A percentile compares a stretch with the other conserved stretches of the same genome.
Conservation (phyloP, 2,113 vertebrate genomes). For the Pseudopipra pipra region DNA sequence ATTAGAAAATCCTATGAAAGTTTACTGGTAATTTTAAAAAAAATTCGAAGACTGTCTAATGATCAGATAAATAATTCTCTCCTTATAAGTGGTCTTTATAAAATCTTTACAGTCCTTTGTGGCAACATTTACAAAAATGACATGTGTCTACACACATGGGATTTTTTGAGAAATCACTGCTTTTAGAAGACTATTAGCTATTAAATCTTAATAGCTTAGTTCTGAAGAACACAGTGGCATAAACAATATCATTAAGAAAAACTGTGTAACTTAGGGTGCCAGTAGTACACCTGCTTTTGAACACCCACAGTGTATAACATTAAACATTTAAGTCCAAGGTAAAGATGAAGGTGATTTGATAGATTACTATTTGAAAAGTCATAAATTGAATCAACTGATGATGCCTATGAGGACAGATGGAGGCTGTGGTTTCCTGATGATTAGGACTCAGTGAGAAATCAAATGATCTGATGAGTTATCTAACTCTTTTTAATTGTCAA, state of each 20-base stretch:
- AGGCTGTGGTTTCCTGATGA: not conserved
- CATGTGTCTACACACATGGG: fast-evolving
- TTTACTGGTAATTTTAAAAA: not conserved
- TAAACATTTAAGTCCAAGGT: not conserved
- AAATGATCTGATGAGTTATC: not conserved
- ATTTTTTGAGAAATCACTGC: not conserved
- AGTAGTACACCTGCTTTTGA: not conserved
- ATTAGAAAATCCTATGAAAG: not conserved
- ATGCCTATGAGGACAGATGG: not conserved
- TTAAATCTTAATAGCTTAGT: not conserved
- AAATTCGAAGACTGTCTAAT: not conserved
- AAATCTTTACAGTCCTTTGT: not conserved
- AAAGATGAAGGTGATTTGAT: not conserved
- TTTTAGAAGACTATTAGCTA: not conserved
- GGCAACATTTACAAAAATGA: not conserved
- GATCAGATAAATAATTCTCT: not conserved
- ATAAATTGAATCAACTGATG: not conserved
- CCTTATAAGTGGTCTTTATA: not conserved
- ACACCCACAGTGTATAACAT: not conserved
- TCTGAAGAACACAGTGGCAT: not conserved
- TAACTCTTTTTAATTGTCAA: not conserved
- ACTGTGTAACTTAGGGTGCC: not conserved
- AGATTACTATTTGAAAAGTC: not conserved
- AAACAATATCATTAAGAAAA: not conserved
- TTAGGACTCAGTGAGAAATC: not conserved